These are phyloP conservation scores for Himalopsyche anomala DNA, from an alignment of 2,888 invertebrate species.

Conservation along the genomic window DNA sequence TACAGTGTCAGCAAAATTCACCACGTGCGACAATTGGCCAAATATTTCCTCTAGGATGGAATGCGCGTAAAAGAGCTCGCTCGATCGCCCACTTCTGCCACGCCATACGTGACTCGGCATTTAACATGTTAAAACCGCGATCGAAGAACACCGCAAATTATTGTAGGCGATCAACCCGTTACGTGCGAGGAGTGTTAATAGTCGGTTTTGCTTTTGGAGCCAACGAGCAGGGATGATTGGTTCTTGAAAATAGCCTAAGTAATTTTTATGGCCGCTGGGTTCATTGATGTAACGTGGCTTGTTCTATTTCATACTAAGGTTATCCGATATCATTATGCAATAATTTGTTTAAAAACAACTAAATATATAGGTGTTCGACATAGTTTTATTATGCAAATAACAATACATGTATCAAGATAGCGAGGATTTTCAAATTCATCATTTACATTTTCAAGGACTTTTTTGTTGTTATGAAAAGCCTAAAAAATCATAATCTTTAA, in stretches of 20 bases:
- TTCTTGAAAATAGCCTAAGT: conserved; percentile 35
- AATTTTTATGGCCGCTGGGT: conserved; percentile 17
- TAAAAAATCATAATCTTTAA: no score
- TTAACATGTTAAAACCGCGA: conserved; percentile 42
- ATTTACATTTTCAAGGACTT: no score
- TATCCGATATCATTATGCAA: no score
- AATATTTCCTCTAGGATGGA: conserved; percentile 6
- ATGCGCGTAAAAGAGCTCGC: conserved; percentile 24
- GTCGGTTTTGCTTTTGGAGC: conserved; percentile 9
- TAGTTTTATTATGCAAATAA: no score
- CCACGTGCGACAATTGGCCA: conserved; percentile 23
- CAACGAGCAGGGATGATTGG: conserved; percentile 31
- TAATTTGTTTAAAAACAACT: no score
- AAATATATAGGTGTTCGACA: no score
- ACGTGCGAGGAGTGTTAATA: conserved; percentile 38
- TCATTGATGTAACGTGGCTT: not conserved
- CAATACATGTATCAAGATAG: no score
- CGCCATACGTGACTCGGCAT: conserved; percentile 24
- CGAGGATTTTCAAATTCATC: no score
- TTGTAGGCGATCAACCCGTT: conserved; percentile 42
- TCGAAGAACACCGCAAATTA: conserved; percentile 40
- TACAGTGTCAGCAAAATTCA: not conserved
- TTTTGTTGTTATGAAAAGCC: no score
- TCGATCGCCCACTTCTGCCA: conserved; percentile 2
- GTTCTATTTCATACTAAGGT: not conserved